Percentiles rank a stretch among this genome's conserved stretches.
Conservation (phyloP, 1,140 invertebrate genomes). For the Chlorops oryzae region DNA sequence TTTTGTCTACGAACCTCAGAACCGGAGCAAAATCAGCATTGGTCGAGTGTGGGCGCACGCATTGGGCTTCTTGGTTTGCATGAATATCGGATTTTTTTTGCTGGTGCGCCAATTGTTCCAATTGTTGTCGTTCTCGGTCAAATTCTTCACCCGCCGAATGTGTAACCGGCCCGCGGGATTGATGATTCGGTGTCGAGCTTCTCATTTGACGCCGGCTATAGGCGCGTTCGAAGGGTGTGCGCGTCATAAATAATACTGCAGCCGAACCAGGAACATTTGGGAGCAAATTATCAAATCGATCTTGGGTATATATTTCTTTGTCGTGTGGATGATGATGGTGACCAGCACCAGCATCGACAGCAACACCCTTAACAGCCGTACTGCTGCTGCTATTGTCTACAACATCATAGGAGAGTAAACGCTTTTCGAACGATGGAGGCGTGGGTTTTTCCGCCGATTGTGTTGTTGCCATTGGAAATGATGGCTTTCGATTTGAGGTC, state of each 20-base stretch:
- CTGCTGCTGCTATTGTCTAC: too few relatives aligned
- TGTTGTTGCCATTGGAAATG: constrained; percentile 26
- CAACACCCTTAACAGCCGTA: neutral
- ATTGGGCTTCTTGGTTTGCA: constrained; percentile 22
- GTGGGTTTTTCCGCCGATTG: constrained; percentile 33
- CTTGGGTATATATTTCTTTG: constrained; percentile 14
- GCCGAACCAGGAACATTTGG: neutral
- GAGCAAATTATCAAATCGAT: constrained; percentile 12
- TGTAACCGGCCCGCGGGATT: constrained; percentile 15
- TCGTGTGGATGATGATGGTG: constrained; percentile 9
- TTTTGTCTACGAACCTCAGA: constrained; percentile 40
- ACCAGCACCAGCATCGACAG: neutral
- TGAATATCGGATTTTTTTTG: too few relatives aligned
- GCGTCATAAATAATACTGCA: constrained; percentile 31
- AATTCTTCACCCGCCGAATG: neutral
- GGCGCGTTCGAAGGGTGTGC: constrained; percentile 42
- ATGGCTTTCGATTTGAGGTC: constrained; percentile 29
- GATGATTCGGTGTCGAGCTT: constrained; percentile 20
- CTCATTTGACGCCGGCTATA: constrained; percentile 36
- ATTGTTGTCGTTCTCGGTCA: constrained; percentile 16
- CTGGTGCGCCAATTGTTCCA: constrained; percentile 18
- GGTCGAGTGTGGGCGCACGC: constrained; percentile 39
- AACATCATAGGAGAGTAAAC: constrained; percentile 33
- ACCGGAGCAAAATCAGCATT: constrained; percentile 43
- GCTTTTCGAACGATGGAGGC: constrained; percentile 22